These are phyloP conservation scores for Pseudocheirus occidentalis DNA, from an alignment of 2,797 vertebrate genomes.

Conservation along the genomic window DNA sequence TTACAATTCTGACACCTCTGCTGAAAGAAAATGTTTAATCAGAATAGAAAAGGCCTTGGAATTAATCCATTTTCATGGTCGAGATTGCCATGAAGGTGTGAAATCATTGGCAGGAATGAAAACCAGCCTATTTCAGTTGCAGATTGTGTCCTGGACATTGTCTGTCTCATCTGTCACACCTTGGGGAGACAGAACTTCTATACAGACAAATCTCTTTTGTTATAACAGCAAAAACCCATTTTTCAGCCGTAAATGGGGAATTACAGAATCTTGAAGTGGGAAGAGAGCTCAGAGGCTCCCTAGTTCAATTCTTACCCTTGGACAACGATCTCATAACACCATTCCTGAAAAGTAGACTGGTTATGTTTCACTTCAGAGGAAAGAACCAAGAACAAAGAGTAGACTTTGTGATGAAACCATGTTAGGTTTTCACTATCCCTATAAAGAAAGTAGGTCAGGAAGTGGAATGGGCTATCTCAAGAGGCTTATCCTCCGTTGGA, in stretches of 20 bases:
- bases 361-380: background rate
- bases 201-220: background rate
- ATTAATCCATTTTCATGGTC: conserved; percentile 79
- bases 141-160: background rate
- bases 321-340: background rate
- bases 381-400: background rate
- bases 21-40: conserved; percentile 79
- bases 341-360: background rate
- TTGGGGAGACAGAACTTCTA: background rate
- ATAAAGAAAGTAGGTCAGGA: background rate
- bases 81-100: conserved; percentile 76
- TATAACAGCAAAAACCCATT: background rate
- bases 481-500: background rate
- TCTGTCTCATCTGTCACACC: background rate
- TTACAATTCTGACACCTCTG: conserved; percentile 75
- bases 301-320: background rate
- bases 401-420: background rate
- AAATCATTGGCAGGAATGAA: conserved; percentile 76
- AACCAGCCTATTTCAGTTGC: background rate
- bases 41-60: conserved; percentile 74
- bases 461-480: background rate
- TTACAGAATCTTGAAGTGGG: background rate
- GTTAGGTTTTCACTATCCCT: background rate
- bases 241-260: background rate
- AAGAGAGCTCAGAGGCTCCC: background rate